Evolutionary conservation across 2,888 invertebrate species (phyloP).

Genomic region (Ectemnius lituratus): DNA sequence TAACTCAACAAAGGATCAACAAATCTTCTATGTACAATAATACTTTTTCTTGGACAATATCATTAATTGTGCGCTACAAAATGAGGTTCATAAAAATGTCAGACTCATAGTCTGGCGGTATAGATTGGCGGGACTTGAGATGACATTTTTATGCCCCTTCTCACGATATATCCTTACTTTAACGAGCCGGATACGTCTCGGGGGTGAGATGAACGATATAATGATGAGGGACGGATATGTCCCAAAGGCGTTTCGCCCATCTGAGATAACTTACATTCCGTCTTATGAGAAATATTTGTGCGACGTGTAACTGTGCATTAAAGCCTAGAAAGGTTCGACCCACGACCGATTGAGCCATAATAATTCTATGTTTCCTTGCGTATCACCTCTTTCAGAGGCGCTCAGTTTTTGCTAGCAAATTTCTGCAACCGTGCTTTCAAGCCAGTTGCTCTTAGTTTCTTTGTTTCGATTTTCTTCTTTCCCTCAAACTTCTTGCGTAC

Average conservation of each 20-base stretch:
- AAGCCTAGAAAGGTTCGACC: not conserved
- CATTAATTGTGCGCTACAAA: slow-evolving; percentile 1
- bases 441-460: slow-evolving; percentile 82
- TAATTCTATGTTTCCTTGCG: too few relatives aligned
- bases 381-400: not conserved
- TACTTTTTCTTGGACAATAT: not conserved
- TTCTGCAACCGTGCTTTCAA: slow-evolving; percentile 83
- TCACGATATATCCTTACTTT: too few relatives aligned
- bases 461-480: slow-evolving; percentile 59
- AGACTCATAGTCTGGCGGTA: too few relatives aligned
- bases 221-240: not conserved
- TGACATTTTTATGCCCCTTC: not conserved
- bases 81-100: not conserved
- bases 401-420: slow-evolving; percentile 65
- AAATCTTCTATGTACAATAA: slow-evolving; percentile 2
- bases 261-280: not conserved
- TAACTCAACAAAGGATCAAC: not conserved
- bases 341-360: too few relatives aligned
- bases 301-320: slow-evolving; percentile 4
- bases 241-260: not conserved
- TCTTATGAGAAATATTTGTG: slow-evolving; percentile 1
- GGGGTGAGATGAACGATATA: slow-evolving; percentile 2
- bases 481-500: slow-evolving; percentile 63
- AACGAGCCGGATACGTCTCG: not conserved
- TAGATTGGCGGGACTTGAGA: not conserved